A percentile compares a stretch with the other conserved stretches of the same genome.
These are phyloP conservation scores for Agonum fuliginosum DNA, from an alignment of 2,888 invertebrate species.

Conservation along the genomic window DNA sequence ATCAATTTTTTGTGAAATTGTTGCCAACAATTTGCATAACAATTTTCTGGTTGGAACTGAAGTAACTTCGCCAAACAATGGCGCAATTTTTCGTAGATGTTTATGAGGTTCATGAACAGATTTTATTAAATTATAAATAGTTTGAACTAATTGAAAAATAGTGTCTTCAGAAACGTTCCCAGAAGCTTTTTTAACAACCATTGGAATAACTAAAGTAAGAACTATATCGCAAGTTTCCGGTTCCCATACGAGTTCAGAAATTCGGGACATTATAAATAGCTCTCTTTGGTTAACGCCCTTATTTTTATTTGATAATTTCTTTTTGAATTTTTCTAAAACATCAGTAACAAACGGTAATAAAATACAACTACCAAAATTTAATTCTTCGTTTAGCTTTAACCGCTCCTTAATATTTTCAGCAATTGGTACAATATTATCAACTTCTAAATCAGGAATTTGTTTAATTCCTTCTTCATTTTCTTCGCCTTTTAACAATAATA, in stretches of 20 bases:
- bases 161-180: constrained; percentile 80
- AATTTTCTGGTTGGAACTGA: constrained; percentile 81
- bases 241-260: constrained; percentile 84
- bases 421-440: constrained; percentile 71
- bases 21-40: constrained; percentile 78
- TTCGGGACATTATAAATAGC: constrained; percentile 82
- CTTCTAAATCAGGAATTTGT: constrained; percentile 69
- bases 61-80: constrained; percentile 82
- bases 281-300: constrained; percentile 81
- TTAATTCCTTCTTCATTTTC: constrained; percentile 72
- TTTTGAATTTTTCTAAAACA: constrained; percentile 82
- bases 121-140: constrained; percentile 84
- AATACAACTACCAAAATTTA: constrained; percentile 84
- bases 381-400: constrained; percentile 70
- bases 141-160: constrained; percentile 81
- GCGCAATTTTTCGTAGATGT: constrained; percentile 82
- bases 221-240: constrained; percentile 81
- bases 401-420: constrained; percentile 66
- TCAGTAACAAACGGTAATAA: constrained; percentile 83
- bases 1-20: constrained; percentile 76
- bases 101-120: constrained; percentile 79
- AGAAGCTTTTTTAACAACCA: constrained; percentile 80
- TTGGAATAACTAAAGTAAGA: constrained; percentile 82
- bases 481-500: constrained; percentile 80
- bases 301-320: constrained; percentile 77